Base-by-base conservation (phyloP, 2,888 invertebrate species). In the Phasia obesa region DNA sequence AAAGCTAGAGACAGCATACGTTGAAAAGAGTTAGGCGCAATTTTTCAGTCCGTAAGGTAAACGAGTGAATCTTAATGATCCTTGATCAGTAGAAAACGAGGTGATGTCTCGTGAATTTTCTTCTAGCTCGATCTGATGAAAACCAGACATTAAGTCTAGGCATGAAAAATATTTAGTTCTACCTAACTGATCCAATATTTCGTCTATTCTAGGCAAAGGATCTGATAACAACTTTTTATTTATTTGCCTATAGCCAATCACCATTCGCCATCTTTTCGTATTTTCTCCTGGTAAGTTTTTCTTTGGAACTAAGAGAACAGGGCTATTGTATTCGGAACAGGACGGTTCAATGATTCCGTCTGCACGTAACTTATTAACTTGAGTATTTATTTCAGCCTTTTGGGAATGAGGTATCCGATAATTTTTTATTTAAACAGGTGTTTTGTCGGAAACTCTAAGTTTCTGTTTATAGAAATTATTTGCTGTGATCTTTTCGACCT, bases 391-490 rank as follows among this genome's bases (percentile, higher is more conserved):
- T 35, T 35, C 35, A 4, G 11, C 35, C 35, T n/a, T 53, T 27
- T 27, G 25, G 53, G 7, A 25, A 25, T 25, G 53, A 49, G 17
- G 17, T 49, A 49, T 17, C 17, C 17, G 17, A 21, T 49, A 21
- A 19, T 49, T 49, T 49, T 7, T 49, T 17, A 31, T 31, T 31
- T 57, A 57, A 31, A 57, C 55, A 9, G 31, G 31, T 9, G 31
- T 57, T 27, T 57, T 57, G 9, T 31, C 55, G 23, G 55, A 27
- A 31, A 57, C 55, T 57, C 55, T 27, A 31, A 57, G 31, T 57
- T 57, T 57, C 55, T 57, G 55, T 57, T 31, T 57, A 57, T 57
- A 31, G 31, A 57, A 17, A 57, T 57, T 53, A 11, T 57, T 57
- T 57, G 31, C 9, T 2, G 31, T 31, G 7, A 57, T 31, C 23